Evolutionary conservation across 2,888 invertebrate genomes (phyloP).

Genomic region (Lissocephala sabroskyi): DNA sequence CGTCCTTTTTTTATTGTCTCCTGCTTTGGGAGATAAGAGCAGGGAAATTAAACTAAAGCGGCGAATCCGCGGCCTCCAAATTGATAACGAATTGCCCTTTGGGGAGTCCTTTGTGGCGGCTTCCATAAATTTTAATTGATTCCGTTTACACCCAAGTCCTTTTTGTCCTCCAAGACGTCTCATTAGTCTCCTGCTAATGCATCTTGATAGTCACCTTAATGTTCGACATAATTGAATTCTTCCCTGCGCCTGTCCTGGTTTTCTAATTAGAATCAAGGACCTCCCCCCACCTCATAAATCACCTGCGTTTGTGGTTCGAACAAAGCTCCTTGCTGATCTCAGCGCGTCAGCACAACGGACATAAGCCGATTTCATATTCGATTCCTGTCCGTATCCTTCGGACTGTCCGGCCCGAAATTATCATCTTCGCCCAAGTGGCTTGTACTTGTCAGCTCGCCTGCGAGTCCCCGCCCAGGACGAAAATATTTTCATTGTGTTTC

Average conservation of each 20-base stretch:
- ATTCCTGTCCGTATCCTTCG: too few relatives aligned
- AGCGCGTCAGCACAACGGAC: slow-evolving; percentile 62
- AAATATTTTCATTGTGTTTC: slow-evolving; percentile 67
- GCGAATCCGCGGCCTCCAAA: slow-evolving; percentile 50
- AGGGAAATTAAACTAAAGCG: slow-evolving; percentile 58
- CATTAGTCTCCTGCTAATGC: slow-evolving; percentile 5
- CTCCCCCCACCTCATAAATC: too few relatives aligned
- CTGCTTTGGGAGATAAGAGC: slow-evolving; percentile 36
- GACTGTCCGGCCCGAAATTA: slow-evolving; percentile 29
- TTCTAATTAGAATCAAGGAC: too few relatives aligned
- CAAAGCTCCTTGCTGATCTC: not conserved
- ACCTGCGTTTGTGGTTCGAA: too few relatives aligned
- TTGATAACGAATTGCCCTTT: slow-evolving; percentile 65
- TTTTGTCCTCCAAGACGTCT: not conserved
- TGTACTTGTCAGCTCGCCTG: slow-evolving; percentile 57
- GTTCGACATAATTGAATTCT: slow-evolving; percentile 56
- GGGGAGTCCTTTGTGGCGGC: slow-evolving; percentile 32
- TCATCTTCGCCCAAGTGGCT: slow-evolving; percentile 63
- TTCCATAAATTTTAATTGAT: slow-evolving; percentile 61
- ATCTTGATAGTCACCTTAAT: slow-evolving; percentile 45
- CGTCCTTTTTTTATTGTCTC: slow-evolving; percentile 53
- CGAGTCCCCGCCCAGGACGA: not conserved
- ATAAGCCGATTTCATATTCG: slow-evolving; percentile 69
- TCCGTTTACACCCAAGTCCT: slow-evolving; percentile 27
- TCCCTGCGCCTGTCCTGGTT: too few relatives aligned